Evolutionary conservation across 2,888 invertebrate genomes (phyloP).

Genomic region (Noctua janthe): DNA sequence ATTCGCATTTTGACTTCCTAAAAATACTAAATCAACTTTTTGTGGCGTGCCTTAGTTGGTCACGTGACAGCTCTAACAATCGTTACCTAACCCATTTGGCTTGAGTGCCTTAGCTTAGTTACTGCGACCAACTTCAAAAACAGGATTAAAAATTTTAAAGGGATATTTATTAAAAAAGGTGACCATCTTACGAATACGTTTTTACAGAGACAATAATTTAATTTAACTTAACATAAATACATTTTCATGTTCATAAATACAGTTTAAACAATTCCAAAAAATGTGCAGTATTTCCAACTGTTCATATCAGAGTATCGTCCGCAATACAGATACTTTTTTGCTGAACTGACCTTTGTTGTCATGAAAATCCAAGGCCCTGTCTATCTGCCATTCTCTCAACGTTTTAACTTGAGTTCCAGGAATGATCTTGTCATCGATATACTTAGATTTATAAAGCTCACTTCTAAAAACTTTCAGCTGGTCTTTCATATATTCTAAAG

Average conservation of each 20-base stretch:
- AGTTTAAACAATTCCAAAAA: background rate
- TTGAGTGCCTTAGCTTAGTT: background rate
- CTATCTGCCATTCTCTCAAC: slow-evolving; percentile 86
- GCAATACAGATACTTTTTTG: slow-evolving; percentile 73
- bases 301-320: slow-evolving; percentile 68
- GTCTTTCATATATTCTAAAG: slow-evolving; percentile 81
- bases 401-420: slow-evolving; percentile 84
- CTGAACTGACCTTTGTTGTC: slow-evolving; percentile 63
- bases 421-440: slow-evolving; percentile 76
- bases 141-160: background rate
- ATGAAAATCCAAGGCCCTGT: slow-evolving; percentile 72
- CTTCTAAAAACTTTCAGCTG: slow-evolving; percentile 78
- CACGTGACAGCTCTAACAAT: background rate
- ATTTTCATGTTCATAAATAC: slow-evolving; percentile 7
- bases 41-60: background rate
- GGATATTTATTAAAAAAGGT: background rate
- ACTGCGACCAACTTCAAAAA: background rate
- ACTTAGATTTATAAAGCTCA: slow-evolving; percentile 81
- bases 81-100: background rate
- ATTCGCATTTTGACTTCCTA: background rate
- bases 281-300: background rate
- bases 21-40: background rate
- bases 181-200: background rate
- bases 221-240: background rate
- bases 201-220: background rate